A percentile compares a stretch with the other conserved stretches of the same genome.
Evolutionary conservation across 2,113 vertebrate genomes (phyloP).

Genomic region (Oryctolagus cuniculus): DNA sequence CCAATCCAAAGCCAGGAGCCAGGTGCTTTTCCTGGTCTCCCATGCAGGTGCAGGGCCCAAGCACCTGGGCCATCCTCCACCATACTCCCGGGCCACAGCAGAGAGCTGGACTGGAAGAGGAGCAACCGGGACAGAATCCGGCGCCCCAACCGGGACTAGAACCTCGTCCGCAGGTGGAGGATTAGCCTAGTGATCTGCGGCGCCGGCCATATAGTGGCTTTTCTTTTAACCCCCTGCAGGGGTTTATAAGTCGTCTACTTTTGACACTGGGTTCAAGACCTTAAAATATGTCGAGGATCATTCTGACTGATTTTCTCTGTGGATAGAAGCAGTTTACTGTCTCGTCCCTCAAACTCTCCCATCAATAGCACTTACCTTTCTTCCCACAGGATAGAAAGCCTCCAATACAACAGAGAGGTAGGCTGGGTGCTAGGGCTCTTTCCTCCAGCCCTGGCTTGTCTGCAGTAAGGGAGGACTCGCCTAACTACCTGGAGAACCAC

Average conservation of each 20-base stretch:
- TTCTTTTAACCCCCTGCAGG: constrained; percentile 42
- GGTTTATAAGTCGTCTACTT: constrained; percentile 42
- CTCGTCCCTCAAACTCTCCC: background rate
- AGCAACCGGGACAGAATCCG: too few species aligned
- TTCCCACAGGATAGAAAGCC: background rate
- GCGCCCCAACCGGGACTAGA: too few species aligned
- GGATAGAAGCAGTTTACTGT: constrained; percentile 23
- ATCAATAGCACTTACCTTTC: background rate
- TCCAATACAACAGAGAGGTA: background rate
- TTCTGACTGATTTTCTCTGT: constrained; percentile 32
- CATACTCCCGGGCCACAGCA: too few species aligned
- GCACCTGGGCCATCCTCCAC: too few species aligned
- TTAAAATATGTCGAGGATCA: constrained; percentile 39
- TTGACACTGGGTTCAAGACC: constrained; percentile 50
- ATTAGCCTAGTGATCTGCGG: too few species aligned
- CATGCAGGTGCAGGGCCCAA: too few species aligned
- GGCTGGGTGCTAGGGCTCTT: background rate
- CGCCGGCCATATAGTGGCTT: background rate
- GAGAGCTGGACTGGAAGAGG: too few species aligned
- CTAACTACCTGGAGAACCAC: background rate
- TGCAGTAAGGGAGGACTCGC: background rate
- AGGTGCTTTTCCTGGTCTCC: too few species aligned
- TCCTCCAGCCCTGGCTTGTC: background rate
- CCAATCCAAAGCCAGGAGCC: too few species aligned
- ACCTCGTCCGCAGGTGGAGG: too few species aligned